Percentiles rank a stretch among this genome's conserved stretches.
phyloP scores from a whole-genome alignment of 2,888 invertebrate genomes.

The Ypsolopha sequella region DNA sequence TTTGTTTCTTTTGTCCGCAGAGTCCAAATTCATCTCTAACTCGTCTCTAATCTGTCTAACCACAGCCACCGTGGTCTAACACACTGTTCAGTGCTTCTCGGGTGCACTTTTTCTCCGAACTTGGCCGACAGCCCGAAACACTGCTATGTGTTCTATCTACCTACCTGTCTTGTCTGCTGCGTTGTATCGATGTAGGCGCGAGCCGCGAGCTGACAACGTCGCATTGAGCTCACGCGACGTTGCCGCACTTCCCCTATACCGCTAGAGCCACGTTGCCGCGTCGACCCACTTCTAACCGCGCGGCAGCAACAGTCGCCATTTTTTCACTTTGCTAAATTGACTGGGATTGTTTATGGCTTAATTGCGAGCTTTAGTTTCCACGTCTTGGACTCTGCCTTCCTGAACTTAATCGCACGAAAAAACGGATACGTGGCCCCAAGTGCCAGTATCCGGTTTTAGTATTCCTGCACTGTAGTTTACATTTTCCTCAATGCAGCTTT shows the following conservation, averaged over 20 bases:
- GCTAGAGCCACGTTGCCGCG: conserved; percentile 50
- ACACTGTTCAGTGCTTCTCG: not conserved
- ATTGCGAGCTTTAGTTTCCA: not conserved
- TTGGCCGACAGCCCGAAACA: not conserved
- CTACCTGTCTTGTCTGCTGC: not conserved
- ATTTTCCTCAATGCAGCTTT: not conserved
- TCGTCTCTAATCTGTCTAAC: not conserved
- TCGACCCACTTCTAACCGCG: conserved; percentile 35
- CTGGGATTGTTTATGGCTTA: conserved; percentile 24
- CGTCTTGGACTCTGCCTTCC: not conserved
- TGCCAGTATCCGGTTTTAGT: not conserved
- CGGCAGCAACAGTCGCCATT: conserved; percentile 16
- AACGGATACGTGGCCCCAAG: not conserved
- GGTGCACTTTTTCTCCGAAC: not conserved
- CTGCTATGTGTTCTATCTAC: no score
- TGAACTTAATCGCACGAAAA: not conserved
- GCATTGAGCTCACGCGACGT: conserved; percentile 14
- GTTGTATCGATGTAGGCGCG: conserved; percentile 8
- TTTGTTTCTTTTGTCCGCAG: not conserved
- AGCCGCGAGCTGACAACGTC: conserved; percentile 8
- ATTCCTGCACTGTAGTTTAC: not conserved
- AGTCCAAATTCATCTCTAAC: not conserved
- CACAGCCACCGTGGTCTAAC: no score
- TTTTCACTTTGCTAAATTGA: conserved; percentile 44
- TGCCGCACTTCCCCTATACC: conserved; percentile 31